A percentile compares a stretch with the other conserved stretches of the same genome.
These are phyloP conservation scores for Mionectes macconnelli DNA, from an alignment of 2,113 vertebrate genomes.

Conservation along the genomic window DNA sequence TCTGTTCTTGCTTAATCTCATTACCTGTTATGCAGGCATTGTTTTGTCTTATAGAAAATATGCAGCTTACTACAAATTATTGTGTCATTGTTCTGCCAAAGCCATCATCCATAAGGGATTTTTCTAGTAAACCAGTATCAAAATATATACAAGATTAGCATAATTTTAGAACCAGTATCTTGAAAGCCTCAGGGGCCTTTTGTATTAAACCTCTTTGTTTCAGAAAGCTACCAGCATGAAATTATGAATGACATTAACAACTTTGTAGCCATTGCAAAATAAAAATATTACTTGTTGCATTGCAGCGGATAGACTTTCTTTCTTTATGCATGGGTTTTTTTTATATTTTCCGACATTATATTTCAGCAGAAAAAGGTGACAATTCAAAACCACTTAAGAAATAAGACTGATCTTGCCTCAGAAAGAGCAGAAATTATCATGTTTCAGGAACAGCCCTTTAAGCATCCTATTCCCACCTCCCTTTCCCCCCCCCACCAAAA, in stretches of 20 bases:
- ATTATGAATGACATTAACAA: conserved; percentile 30
- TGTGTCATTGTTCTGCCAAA: conserved; percentile 62
- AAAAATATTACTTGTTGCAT: not conserved
- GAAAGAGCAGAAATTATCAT: not conserved
- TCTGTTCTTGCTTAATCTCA: conserved; percentile 59
- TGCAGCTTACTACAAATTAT: conserved; percentile 57
- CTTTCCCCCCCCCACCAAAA: not conserved
- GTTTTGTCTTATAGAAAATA: conserved; percentile 19
- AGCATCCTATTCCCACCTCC: rapidly evolving
- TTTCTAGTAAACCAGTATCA: conserved; percentile 43
- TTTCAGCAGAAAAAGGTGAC: not conserved
- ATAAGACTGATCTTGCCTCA: not conserved
- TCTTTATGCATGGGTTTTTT: not conserved
- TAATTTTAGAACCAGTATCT: conserved; percentile 54
- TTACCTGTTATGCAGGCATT: conserved; percentile 52
- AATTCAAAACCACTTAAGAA: not conserved
- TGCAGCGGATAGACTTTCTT: not conserved
- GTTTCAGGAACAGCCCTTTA: not conserved
- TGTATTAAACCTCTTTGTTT: conserved; percentile 60
- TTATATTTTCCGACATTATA: not conserved
- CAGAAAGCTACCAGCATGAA: conserved; percentile 4
- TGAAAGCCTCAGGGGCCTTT: conserved; percentile 43
- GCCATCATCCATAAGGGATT: conserved; percentile 46
- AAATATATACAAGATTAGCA: conserved; percentile 62
- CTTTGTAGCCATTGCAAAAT: not conserved